These are phyloP conservation scores for Catamblyrhynchus diadema DNA, from an alignment of 2,797 vertebrate species.

Conservation along the genomic window DNA sequence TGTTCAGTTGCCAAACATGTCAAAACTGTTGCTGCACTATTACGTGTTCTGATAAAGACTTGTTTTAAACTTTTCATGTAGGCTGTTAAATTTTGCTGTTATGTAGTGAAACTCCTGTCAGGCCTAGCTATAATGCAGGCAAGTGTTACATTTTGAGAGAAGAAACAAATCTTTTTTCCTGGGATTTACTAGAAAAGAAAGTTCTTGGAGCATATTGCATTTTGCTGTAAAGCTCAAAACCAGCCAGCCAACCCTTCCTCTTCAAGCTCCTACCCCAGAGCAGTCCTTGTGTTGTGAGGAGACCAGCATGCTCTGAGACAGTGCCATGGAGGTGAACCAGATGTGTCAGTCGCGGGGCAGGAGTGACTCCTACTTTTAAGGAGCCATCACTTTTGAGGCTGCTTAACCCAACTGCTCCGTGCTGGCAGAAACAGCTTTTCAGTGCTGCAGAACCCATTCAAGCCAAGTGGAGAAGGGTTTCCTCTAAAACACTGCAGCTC, in stretches of 20 bases:
- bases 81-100: background rate
- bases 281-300: background rate
- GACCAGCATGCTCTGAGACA: background rate
- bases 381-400: background rate
- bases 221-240: background rate
- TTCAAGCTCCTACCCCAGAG: background rate
- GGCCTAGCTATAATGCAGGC: background rate
- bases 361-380: background rate
- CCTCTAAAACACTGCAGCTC: background rate
- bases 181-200: background rate
- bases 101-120: background rate
- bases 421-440: background rate
- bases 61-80: background rate
- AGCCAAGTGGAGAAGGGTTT: background rate
- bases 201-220: background rate
- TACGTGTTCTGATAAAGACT: background rate
- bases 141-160: background rate
- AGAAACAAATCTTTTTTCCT: background rate
- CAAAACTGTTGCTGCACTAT: background rate
- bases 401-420: rapidly evolving
- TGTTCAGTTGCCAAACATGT: background rate
- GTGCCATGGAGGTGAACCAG: background rate
- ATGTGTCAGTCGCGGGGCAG: background rate
- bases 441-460: background rate
- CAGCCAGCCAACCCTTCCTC: background rate